A percentile compares a stretch with the other conserved stretches of the same genome.
Conservation (phyloP, 1,140 invertebrate genomes). For the Oscheius sp. region DNA sequence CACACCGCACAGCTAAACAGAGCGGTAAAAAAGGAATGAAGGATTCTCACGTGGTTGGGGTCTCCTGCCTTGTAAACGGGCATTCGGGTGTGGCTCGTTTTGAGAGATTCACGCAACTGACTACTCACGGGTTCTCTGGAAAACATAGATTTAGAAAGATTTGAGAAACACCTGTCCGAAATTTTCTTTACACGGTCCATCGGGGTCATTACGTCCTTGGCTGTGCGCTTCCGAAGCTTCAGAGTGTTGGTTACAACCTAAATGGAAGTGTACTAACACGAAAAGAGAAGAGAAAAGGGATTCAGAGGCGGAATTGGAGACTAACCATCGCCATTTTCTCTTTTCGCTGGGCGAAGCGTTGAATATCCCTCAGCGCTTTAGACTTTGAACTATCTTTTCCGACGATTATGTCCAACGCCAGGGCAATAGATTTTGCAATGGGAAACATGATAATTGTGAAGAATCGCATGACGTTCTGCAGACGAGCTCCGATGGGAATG, state of each 20-base stretch:
- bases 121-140: too few species aligned
- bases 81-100: neutral
- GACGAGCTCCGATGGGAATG: neutral
- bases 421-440: neutral
- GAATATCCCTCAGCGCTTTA: neutral
- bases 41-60: neutral
- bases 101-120: neutral
- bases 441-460: neutral
- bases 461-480: neutral
- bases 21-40: neutral
- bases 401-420: neutral
- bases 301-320: too few species aligned
- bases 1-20: neutral
- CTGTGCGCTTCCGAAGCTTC: neutral
- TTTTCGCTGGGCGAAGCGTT: neutral
- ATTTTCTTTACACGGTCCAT: neutral
- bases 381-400: neutral
- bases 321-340: conserved; percentile 1
- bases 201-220: neutral
- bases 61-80: neutral
- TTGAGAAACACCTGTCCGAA: too few species aligned
- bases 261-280: too few species aligned
- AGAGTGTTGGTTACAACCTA: neutral
- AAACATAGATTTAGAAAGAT: too few species aligned
- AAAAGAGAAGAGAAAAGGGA: too few species aligned